These are phyloP conservation scores for Brachylomia viminalis DNA, from an alignment of 2,888 invertebrate genomes.

Conservation along the genomic window DNA sequence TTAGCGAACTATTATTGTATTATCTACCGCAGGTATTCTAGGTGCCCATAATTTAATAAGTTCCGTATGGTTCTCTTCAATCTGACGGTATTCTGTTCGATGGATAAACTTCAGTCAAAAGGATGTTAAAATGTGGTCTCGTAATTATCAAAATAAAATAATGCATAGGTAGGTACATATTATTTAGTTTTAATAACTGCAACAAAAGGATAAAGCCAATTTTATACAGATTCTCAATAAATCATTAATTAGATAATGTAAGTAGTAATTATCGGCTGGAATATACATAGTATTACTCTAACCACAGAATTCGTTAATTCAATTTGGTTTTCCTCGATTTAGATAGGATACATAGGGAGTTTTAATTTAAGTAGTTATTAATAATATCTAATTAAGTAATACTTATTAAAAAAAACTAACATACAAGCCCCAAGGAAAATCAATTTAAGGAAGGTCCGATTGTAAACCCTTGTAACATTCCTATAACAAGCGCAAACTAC, in stretches of 20 bases:
- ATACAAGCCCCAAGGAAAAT: background rate
- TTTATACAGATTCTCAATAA: background rate
- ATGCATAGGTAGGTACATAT: background rate
- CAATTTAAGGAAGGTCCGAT: background rate
- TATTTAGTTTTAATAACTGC: conserved; percentile 7
- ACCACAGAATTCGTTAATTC: background rate
- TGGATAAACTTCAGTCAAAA: background rate
- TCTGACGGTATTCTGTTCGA: too few relatives aligned
- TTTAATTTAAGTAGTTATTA: background rate
- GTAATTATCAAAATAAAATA: background rate
- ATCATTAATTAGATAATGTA: background rate
- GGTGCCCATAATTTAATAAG: too few relatives aligned
- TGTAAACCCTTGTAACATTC: conserved; percentile 34
- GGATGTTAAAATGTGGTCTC: background rate
- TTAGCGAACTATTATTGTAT: background rate
- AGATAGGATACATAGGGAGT: background rate
- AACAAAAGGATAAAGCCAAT: conserved; percentile 11
- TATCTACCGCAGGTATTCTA: too few relatives aligned
- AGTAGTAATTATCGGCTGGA: background rate
- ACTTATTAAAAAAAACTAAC: background rate
- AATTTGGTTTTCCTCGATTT: conserved; percentile 18
- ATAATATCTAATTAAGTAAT: background rate
- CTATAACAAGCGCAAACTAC: background rate
- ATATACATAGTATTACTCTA: too few relatives aligned
- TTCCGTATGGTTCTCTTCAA: background rate